Base-by-base conservation (phyloP, 2,113 vertebrate genomes). In the Chaetorhynchus papuensis region DNA sequence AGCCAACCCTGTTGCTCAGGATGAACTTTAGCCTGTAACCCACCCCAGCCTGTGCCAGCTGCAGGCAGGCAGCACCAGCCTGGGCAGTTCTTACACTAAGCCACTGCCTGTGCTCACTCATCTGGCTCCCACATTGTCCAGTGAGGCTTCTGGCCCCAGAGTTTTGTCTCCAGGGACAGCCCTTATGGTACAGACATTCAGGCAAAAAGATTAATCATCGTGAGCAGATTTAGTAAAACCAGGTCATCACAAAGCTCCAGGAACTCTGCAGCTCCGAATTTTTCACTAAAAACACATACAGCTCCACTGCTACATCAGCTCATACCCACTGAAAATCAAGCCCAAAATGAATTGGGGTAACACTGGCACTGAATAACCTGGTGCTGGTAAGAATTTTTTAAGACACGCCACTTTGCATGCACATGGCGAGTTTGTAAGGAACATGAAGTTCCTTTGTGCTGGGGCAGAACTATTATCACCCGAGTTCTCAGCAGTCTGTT, bases 401-500 rank as follows among this genome's bases (percentile, higher is more conserved):
- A 85, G 52, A 17, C 49, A n/a, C 0, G 0, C 12, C 23, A 59
- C 69, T 89, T 63, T 49, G 52, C 41, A 11, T 2, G 0, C 41
- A 13, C 7, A 30, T 33, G 77, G 69, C 49, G 64, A 64, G 35
- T 74, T 11, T 70, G 52, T 56, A 90, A 75, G 49, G 76, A 71
- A 60, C 60, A 80, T 24, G 21, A 70, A 95, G 56, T 57, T 93
- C 59, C 42, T 52, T 71, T 89, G 71, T 71, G 8, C 50, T 1
- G 1, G 24, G 41, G 35, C 66, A 94, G 71, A 77, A 78, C 17
- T 15, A 37, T 77, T 93, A 69, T 85, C 88, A 70, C 65, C 69
- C 0, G 0, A 65, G 59, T 61, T 86, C 88, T 77, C 61, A 71
- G 2, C 77, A 82, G 59, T 4, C 79, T 68, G 92, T 4, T 77